Evolutionary conservation across 2,797 vertebrate species (phyloP).

Genomic region (Otus scops): DNA sequence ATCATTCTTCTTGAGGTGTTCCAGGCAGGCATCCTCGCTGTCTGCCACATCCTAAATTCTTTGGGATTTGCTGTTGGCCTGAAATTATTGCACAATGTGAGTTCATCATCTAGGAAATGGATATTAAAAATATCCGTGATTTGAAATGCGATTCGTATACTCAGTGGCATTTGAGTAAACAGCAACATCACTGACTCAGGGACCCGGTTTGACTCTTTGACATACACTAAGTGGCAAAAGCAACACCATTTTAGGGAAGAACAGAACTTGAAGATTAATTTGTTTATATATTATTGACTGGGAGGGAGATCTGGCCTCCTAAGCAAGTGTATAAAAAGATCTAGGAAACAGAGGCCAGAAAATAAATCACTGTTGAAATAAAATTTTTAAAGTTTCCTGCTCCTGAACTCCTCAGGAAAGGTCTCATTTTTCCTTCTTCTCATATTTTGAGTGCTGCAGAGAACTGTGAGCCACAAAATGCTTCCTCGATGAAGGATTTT

Average conservation of each 20-base stretch:
- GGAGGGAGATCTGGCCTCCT: not conserved
- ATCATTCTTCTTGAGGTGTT: constrained; percentile 18
- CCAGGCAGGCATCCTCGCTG: not conserved
- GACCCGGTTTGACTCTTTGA: not conserved
- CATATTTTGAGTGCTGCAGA: not conserved
- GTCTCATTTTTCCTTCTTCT: constrained; percentile 6
- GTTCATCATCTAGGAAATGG: constrained; percentile 7
- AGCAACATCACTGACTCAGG: constrained; percentile 16
- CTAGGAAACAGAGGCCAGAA: constrained; percentile 18
- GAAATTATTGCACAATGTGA: constrained; percentile 6
- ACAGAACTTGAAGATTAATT: not conserved
- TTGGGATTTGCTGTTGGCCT: constrained; percentile 39
- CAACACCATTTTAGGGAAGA: constrained; percentile 31
- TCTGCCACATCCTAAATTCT: constrained; percentile 27
- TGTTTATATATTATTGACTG: not conserved
- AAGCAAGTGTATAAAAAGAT: constrained; percentile 13
- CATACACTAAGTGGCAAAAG: not conserved
- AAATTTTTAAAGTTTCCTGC: constrained; percentile 46
- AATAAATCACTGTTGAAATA: constrained; percentile 38
- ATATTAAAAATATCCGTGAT: constrained; percentile 30
- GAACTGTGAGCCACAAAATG: not conserved
- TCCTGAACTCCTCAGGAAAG: constrained; percentile 22
- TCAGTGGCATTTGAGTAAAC: constrained; percentile 8
- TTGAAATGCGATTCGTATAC: not conserved
- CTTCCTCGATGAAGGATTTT: not conserved